Evolutionary conservation across 1,140 invertebrate species (phyloP).

Genomic region (Sycophaga agraensis): DNA sequence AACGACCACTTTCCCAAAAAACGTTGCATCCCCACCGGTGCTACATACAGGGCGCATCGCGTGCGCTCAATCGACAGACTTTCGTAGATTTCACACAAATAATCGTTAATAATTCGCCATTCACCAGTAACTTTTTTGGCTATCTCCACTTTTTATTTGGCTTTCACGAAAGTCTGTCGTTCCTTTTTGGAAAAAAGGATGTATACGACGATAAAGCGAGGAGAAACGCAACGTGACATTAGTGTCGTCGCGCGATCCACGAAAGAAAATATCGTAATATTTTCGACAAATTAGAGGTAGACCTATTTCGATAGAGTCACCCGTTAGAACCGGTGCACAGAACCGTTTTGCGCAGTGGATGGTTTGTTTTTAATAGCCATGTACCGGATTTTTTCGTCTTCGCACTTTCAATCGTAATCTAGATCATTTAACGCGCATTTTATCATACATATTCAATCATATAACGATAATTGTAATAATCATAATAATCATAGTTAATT

Average conservation of each 20-base stretch:
- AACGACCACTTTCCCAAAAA: constrained; percentile 54
- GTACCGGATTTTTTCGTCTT: constrained; percentile 45
- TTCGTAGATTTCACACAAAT: background rate
- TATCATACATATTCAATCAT: constrained; percentile 39
- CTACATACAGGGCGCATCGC: constrained; percentile 32
- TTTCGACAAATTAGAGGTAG: constrained; percentile 28
- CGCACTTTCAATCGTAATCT: constrained; percentile 42
- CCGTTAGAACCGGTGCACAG: constrained; percentile 46
- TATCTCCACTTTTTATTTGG: constrained; percentile 30
- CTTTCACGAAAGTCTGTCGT: constrained; percentile 16
- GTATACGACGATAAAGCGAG: constrained; percentile 31
- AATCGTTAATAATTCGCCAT: background rate
- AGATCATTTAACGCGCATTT: constrained; percentile 49
- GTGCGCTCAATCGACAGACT: constrained; percentile 17
- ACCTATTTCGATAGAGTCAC: constrained; percentile 37
- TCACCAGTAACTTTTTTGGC: constrained; percentile 14
- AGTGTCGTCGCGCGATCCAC: constrained; percentile 30
- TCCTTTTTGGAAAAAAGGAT: constrained; percentile 13
- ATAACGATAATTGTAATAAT: constrained; percentile 28
- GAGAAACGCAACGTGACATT: constrained; percentile 31
- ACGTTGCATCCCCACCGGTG: constrained; percentile 47
- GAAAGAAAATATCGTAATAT: constrained; percentile 28
- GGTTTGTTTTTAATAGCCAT: constrained; percentile 51
- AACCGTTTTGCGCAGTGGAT: constrained; percentile 53
- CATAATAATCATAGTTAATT: constrained; percentile 30